Base-by-base conservation (phyloP, 1,140 invertebrate species). In the Drosophila rhopaloa region DNA sequence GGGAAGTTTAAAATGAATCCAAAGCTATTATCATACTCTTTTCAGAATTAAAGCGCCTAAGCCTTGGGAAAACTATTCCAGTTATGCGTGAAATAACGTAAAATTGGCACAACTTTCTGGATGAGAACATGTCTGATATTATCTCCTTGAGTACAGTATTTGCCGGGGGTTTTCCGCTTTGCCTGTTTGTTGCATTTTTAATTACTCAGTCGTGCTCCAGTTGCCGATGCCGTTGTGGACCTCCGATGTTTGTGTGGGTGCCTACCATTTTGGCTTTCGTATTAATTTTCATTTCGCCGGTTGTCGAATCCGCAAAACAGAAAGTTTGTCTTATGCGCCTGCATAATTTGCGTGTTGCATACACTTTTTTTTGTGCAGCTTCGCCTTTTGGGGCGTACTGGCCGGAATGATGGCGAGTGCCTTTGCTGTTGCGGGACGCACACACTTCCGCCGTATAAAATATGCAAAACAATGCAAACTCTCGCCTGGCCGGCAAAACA, bases 401-500 rank as follows among this genome's bases (percentile, higher is more conserved):
- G 47, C 55, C 27, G 57, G 59, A 53, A 35, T 48, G 70, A 53
- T 66, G 70, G 70, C 53, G 37, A 35, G 41, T 60, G 55, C 61
- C 38, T 65, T 44, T 53, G 44, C 76, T 27, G 58, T 43, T 77
- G 29, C 50, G 61, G 35, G 66, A 60, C 55, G 56, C 32, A 72
- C 62, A 82, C 82, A 86, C 85, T 88, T 89, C 76, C 80, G 83
- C 79, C 53, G 57, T 73, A 88, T 86, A 89, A 88, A 88, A 88
- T 88, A 88, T 88, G 83, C 83, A 88, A 89, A 88, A 89, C 79
- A 88, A 88, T 80, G 84, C 84, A 83, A 77, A 76, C 83, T 80
- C 83, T 79, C 58, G 48, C 71, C 67, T 74, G 79, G 62, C 40
- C 72, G 67, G 55, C 46, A 58, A 60, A 76, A 43, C 29, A 79